Evolutionary conservation across 2,888 invertebrate genomes (phyloP), one percentile per base, ranked within the genome.

Genomic region (Philereme transversata): DNA sequence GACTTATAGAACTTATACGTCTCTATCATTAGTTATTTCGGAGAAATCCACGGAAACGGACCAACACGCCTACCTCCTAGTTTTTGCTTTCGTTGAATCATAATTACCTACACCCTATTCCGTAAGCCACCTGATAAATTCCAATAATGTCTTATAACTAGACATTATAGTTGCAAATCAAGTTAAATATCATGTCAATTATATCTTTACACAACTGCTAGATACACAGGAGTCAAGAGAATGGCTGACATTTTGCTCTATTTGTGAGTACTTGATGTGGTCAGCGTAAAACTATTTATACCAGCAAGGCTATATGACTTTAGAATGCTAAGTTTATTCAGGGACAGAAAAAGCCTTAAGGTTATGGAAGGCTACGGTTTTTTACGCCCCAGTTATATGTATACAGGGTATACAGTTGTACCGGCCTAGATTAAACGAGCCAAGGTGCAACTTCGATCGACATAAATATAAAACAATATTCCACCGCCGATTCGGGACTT

Each of bases 161-260:
- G 44, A 44, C 35, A 49, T 44, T 11, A 56, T 38, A 4, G n/a
- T 36, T 5, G 36, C 43, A 49, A 53, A 51, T 41, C 6, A 38
- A 60, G 47, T 35, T 48, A 56, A 61, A 61, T 61, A 61, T 49
- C 61, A 61, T 53, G 41, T 41, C 49, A 52, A 61, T 57, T 57
- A 53, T 45, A 33, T 5, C 9, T 10, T 36, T 35, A 40, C 35
- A 46, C 60, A 57, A 57, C 33, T 52, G 40, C 6, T 6, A 22
- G 38, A 49, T 52, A 11, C 48, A 51, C 50, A 51, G 52, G 63
- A 59, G 34, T 51, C 45, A 46, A 65, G 64, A 64, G 64, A 68
- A 66, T 43, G 68, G 58, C 45, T 61, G 66, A 60, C 66, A 68
- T 68, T 68, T 62, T 61, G 59, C 51, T 58, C 38, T 46, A 59